phyloP scores from a whole-genome alignment of 2,113 vertebrate genomes.

The Zosterops pallidus region DNA sequence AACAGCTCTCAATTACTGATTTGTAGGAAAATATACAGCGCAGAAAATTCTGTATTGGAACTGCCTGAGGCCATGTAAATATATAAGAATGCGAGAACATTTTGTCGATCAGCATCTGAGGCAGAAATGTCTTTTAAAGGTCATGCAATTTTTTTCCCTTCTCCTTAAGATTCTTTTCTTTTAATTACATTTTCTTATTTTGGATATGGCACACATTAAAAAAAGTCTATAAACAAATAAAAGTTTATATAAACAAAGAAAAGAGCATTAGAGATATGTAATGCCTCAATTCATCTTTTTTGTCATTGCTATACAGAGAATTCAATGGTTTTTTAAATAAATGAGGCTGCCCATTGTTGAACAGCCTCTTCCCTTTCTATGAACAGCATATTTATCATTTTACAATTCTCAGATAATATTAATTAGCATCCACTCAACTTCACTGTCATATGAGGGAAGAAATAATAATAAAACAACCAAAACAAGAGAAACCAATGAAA shows the following conservation, averaged over 20 bases:
- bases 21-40: conserved; percentile 9
- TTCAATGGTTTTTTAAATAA: neutral
- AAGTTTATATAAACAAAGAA: neutral
- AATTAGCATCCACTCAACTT: neutral
- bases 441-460: neutral
- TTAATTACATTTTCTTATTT: neutral
- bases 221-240: neutral
- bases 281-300: neutral
- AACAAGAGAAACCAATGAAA: neutral
- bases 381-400: neutral
- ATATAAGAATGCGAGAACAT: conserved; percentile 6
- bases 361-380: neutral
- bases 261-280: neutral
- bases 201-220: neutral
- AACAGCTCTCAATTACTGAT: conserved; percentile 45
- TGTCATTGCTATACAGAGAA: neutral
- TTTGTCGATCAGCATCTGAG: conserved; percentile 24
- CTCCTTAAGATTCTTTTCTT: neutral
- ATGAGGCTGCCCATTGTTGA: neutral
- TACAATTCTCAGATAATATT: neutral
- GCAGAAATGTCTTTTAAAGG: conserved; percentile 58
- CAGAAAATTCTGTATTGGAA: conserved; percentile 42
- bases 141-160: neutral
- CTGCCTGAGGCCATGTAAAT: conserved; percentile 50
- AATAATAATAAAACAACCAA: neutral